These are phyloP conservation scores for Campoplex nolae DNA, from an alignment of 2,888 invertebrate genomes.

Conservation along the genomic window DNA sequence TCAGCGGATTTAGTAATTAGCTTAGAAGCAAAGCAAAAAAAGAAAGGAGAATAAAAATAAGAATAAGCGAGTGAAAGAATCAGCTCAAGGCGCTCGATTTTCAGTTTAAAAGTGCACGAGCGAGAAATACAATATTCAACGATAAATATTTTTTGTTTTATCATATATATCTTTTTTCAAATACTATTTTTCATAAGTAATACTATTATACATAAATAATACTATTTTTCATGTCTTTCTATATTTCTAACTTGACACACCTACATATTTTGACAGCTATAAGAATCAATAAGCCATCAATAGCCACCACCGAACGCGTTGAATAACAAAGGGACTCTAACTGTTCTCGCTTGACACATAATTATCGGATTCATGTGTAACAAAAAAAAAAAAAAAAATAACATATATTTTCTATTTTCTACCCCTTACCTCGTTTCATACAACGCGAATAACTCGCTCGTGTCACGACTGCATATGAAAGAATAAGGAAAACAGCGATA, in stretches of 20 bases:
- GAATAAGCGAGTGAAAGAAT: conserved; percentile 23
- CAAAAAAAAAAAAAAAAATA: not conserved
- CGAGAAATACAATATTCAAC: conserved; percentile 28
- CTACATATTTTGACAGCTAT: not conserved
- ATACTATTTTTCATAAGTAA: too few species aligned
- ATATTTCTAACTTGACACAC: not conserved
- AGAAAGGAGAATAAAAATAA: conserved; percentile 12
- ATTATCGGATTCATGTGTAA: not conserved
- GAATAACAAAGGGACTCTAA: not conserved
- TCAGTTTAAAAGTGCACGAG: conserved; percentile 36
- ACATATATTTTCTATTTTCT: conserved; percentile 22
- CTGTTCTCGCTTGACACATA: not conserved
- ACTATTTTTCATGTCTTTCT: not conserved
- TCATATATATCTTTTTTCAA: too few species aligned
- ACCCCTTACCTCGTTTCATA: not conserved
- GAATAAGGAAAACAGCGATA: conserved; percentile 21
- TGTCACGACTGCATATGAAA: conserved; percentile 45
- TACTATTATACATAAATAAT: too few species aligned
- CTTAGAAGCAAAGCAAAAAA: conserved; percentile 27
- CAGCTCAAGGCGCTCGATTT: conserved; percentile 7
- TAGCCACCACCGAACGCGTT: not conserved
- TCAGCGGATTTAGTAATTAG: conserved; percentile 60
- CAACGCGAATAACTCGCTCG: conserved; percentile 44
- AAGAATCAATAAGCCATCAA: not conserved
- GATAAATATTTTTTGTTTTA: not conserved